These are phyloP conservation scores for Hedya salicella DNA, from an alignment of 2,888 invertebrate genomes.

Conservation along the genomic window DNA sequence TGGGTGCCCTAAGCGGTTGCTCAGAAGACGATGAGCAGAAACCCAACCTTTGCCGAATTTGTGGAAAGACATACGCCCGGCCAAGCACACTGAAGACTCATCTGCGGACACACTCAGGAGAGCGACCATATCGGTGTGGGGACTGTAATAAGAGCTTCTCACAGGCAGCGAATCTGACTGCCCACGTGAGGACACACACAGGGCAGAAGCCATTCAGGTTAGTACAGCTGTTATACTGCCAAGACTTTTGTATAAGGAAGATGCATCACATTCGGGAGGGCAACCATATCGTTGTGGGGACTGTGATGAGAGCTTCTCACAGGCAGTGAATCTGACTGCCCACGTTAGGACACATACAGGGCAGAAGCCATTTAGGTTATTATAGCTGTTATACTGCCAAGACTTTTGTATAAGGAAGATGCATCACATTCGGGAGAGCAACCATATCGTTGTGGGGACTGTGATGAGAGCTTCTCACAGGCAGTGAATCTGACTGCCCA, in stretches of 20 bases:
- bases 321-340: conserved; percentile 99
- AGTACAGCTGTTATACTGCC: conserved; percentile 21
- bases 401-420: no score
- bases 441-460: conserved; percentile 95
- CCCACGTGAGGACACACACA: conserved; percentile 97
- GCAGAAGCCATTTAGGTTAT: conserved; percentile 95
- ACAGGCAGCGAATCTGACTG: conserved; percentile 99
- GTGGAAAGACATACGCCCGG: conserved; percentile 98
- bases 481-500: conserved; percentile 99
- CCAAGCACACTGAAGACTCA: conserved; percentile 99
- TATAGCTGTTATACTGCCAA: neutral
- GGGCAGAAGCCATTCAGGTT: conserved; percentile 98
- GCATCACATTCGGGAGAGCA: conserved; percentile 96
- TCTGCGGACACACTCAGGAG: conserved; percentile 97
- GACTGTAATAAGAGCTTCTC: conserved; percentile 99
- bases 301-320: conserved; percentile 98
- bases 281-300: conserved; percentile 95
- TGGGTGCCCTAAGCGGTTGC: conserved; percentile 85
- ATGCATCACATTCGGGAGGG: conserved; percentile 94
- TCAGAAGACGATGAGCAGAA: conserved; percentile 89
- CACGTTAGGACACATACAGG: conserved; percentile 98
- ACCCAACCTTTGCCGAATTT: conserved; percentile 96
- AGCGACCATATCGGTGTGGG: conserved; percentile 94
- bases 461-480: conserved; percentile 98
- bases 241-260: neutral